These are phyloP conservation scores for Pterois miles DNA, from an alignment of 2,797 vertebrate genomes.

Conservation along the genomic window DNA sequence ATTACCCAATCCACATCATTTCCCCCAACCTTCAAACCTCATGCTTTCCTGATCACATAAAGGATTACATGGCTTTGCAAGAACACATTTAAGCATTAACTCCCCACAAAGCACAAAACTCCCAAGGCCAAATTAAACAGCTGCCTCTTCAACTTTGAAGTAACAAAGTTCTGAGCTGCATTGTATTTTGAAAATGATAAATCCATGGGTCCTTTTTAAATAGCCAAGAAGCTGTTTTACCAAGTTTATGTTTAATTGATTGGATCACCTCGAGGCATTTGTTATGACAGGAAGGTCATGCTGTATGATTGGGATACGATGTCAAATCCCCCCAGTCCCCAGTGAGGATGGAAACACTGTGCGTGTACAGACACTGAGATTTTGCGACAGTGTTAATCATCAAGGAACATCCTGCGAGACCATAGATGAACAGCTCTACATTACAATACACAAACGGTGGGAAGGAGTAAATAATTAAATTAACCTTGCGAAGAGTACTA, in stretches of 20 bases:
- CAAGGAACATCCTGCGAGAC: slow-evolving; percentile 14
- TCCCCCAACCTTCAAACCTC: slow-evolving; percentile 55
- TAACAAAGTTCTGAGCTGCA: slow-evolving; percentile 15
- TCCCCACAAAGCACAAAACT: slow-evolving; percentile 56
- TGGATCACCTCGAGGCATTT: background rate
- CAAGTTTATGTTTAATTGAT: background rate
- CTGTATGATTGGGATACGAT: slow-evolving; percentile 6
- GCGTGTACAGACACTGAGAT: background rate
- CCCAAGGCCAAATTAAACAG: slow-evolving; percentile 62
- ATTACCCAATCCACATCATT: slow-evolving; percentile 69
- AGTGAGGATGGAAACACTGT: background rate
- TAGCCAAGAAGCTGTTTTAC: background rate
- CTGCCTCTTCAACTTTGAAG: slow-evolving; percentile 46
- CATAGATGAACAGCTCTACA: background rate
- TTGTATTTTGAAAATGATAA: slow-evolving; percentile 1
- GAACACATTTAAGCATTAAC: slow-evolving; percentile 65
- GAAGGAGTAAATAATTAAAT: background rate
- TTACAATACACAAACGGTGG: background rate
- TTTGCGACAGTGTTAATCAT: slow-evolving; percentile 20
- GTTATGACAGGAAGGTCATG: slow-evolving; percentile 8
- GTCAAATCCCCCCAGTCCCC: background rate
- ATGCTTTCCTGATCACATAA: slow-evolving; percentile 68
- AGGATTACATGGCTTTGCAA: slow-evolving; percentile 71
- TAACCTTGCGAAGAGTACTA: background rate
- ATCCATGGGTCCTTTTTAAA: background rate